phyloP scores from a whole-genome alignment of 2,888 invertebrate genomes.

The Polydesmus complanatus region DNA sequence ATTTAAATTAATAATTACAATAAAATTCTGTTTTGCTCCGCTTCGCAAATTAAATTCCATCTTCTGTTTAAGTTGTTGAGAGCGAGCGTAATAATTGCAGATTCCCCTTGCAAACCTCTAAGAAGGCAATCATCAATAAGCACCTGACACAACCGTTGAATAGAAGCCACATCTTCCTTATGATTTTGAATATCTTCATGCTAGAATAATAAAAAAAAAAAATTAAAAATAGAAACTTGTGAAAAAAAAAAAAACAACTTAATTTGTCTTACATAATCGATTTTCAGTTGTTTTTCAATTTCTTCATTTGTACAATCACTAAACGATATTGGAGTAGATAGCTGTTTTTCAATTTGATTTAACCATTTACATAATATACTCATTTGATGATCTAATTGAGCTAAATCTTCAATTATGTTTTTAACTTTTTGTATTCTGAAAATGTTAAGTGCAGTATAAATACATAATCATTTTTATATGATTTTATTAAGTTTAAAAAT shows the following conservation, averaged over 20 bases:
- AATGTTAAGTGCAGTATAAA: no score
- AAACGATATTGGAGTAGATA: slow-evolving; percentile 52
- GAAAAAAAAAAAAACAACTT: no score
- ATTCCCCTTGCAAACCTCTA: slow-evolving; percentile 10
- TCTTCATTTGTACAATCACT: slow-evolving; percentile 49
- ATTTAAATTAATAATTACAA: slow-evolving; percentile 6
- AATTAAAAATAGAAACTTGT: no score
- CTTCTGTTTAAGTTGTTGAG: slow-evolving; percentile 10
- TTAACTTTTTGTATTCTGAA: slow-evolving; percentile 4
- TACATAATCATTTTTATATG: neutral
- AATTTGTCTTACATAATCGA: slow-evolving; percentile 3
- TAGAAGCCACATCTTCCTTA: slow-evolving; percentile 60
- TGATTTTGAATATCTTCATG: slow-evolving; percentile 61
- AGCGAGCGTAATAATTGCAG: slow-evolving; percentile 4
- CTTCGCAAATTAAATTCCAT: slow-evolving; percentile 13
- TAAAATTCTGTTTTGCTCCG: neutral
- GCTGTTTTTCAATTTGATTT: slow-evolving; percentile 52
- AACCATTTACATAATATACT: slow-evolving; percentile 57
- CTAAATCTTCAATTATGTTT: slow-evolving; percentile 46
- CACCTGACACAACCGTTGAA: slow-evolving; percentile 46
- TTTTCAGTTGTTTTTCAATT: slow-evolving; percentile 2
- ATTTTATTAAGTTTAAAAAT: neutral
- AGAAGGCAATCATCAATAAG: slow-evolving; percentile 11
- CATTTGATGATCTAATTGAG: slow-evolving; percentile 54
- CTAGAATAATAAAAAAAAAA: slow-evolving; percentile 19